phyloP scores from a whole-genome alignment of 2,888 invertebrate genomes.

The Melieria crassipennis region DNA sequence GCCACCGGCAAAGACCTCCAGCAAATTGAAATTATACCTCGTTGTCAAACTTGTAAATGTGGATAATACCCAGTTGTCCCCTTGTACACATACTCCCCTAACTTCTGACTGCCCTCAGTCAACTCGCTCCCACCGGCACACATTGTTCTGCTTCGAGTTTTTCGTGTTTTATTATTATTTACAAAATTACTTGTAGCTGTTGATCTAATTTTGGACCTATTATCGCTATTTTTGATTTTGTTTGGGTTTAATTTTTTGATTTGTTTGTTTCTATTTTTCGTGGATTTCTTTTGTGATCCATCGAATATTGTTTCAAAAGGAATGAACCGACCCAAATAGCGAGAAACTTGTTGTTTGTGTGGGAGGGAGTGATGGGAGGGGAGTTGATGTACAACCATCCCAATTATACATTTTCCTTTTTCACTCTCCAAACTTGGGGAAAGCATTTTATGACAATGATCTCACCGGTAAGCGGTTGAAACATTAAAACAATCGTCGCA shows the following conservation, averaged over 20 bases:
- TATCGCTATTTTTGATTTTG: not conserved
- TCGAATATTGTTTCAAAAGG: not conserved
- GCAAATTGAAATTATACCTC: too few relatives aligned
- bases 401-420: too few relatives aligned
- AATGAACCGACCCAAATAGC: not conserved
- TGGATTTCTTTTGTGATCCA: not conserved
- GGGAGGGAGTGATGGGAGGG: too few relatives aligned
- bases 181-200: not conserved
- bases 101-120: constrained; percentile 7
- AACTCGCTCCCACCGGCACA: constrained; percentile 3
- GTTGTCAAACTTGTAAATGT: too few relatives aligned
- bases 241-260: not conserved
- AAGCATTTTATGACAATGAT: too few relatives aligned
- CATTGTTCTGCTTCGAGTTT: constrained; percentile 9
- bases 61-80: too few relatives aligned
- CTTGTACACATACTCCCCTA: not conserved
- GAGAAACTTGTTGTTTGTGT: too few relatives aligned
- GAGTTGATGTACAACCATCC: too few relatives aligned
- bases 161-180: constrained; percentile 8
- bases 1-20: too few relatives aligned
- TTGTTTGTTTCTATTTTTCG: not conserved
- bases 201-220: not conserved
- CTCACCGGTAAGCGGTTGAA: too few relatives aligned
- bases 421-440: too few relatives aligned
- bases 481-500: too few relatives aligned